Evolutionary conservation across 2,113 vertebrate species (phyloP).

Genomic region (Mandrillus leucophaeus): DNA sequence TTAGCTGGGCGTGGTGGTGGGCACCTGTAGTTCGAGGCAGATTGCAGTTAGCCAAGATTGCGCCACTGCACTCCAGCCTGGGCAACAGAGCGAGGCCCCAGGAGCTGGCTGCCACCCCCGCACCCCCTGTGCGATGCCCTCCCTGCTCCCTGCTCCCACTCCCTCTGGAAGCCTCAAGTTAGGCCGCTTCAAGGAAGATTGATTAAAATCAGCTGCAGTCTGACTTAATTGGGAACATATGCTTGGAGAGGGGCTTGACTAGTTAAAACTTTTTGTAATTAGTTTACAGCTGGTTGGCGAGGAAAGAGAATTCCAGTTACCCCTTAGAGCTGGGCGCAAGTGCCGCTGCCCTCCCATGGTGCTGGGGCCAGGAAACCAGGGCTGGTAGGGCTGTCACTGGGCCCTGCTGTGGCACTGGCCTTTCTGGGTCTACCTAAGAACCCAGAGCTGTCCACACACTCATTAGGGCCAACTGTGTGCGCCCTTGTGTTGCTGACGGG

Average conservation of each 20-base stretch:
- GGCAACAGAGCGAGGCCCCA: too few species aligned
- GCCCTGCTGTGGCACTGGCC: neutral
- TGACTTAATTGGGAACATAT: constrained; percentile 86
- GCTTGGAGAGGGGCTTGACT: constrained; percentile 82
- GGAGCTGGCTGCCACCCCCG: too few species aligned
- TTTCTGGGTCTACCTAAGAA: neutral
- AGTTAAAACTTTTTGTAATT: constrained; percentile 81
- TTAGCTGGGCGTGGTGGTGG: too few species aligned
- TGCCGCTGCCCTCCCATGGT: accelerated
- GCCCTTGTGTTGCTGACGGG: accelerated
- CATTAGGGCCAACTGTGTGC: accelerated
- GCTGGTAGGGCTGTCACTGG: too few species aligned
- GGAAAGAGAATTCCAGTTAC: constrained; percentile 67
- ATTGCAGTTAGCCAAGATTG: too few species aligned
- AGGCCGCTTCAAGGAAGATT: constrained; percentile 84
- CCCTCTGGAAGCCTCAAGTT: constrained; percentile 78
- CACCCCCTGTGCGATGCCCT: constrained; percentile 70
- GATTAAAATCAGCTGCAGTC: constrained; percentile 87
- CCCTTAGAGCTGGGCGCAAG: constrained; percentile 42
- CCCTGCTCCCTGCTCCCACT: constrained; percentile 76
- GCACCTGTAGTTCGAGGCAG: too few species aligned
- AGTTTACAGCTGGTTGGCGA: constrained; percentile 85
- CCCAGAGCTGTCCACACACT: neutral
- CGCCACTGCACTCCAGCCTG: too few species aligned
- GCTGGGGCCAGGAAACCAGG: neutral